Base-by-base conservation (phyloP, 2,888 invertebrate species). In the Ligdia adustata region DNA sequence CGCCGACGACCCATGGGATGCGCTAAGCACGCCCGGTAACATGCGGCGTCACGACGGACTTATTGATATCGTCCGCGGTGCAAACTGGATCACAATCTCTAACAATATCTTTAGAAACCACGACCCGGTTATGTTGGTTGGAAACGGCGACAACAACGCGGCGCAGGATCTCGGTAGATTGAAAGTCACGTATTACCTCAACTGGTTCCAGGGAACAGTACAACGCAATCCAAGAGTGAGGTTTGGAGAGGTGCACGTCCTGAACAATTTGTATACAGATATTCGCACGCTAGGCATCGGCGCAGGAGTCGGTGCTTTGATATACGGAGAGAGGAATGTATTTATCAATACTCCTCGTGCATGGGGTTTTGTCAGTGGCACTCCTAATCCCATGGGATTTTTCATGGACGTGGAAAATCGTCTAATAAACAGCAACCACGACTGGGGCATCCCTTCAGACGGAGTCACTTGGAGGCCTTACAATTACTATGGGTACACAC, bases 61-160 rank as follows among this genome's bases (percentile, higher is more conserved):
- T 9, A 42, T 56, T 15, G 50, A 50, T 26, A 53, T 56, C 26
- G 37, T 13, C 7, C 27, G 44, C 4, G 52, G 35, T 7, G 29
- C 56, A 4, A 51, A 43, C 39, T 50, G 22, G 12, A 33, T 56
- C 20, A 28, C 56, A 0, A 34, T 56, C 9, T 56, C 56, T 6
- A 45, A 56, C 39, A 52, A 27, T 27, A 42, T 56, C 16, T 56
- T 56, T 39, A 50, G 56, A n/a, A 56, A 56, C 22, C 52, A 52
- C 35, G 35, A 51, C 27, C 28, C 39, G 0, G 43, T 43, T 9
- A 47, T 24, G 9, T 12, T 56, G 9, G 34, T 52, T 4, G 56
- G 56, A 11, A 43, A 45, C 39, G 24, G 6, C 1, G 52, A 52
- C 20, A 44, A 32, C 39, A 47, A 39, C 31, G 44, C 11, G 0